Conservation (phyloP, 2,113 vertebrate genomes). For the sheep (Ovis aries) region DNA sequence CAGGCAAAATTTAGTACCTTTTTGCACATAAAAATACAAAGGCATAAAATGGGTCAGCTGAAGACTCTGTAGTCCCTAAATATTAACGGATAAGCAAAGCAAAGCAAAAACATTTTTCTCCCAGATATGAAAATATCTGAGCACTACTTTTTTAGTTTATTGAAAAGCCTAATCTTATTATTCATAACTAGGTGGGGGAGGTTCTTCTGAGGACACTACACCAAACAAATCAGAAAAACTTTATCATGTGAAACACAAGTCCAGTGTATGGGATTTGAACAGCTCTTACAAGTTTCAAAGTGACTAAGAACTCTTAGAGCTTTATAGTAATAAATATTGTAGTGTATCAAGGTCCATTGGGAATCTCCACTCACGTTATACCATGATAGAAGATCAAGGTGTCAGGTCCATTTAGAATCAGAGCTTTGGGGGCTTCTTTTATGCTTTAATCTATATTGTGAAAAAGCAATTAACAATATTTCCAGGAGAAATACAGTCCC, state of each 20-base stretch:
- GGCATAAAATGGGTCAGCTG: not conserved
- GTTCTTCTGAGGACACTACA: not conserved
- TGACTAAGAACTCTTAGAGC: slow-evolving; percentile 78
- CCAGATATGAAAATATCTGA: not conserved
- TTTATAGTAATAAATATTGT: slow-evolving; percentile 81
- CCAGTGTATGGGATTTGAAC: slow-evolving; percentile 60
- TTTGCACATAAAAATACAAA: not conserved
- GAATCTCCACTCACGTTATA: slow-evolving; percentile 75
- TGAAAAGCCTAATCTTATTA: slow-evolving; percentile 7
- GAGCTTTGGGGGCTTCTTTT: slow-evolving; percentile 70
- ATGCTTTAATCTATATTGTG: slow-evolving; percentile 69
- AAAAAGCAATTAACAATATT: slow-evolving; percentile 60
- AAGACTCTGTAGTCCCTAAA: not conserved
- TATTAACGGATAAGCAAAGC: not conserved
- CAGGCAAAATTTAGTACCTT: not conserved
- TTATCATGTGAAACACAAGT: slow-evolving; percentile 66
- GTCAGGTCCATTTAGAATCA: slow-evolving; percentile 83
- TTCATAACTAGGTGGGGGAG: not conserved
- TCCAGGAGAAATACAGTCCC: slow-evolving; percentile 59
- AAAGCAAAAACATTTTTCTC: not conserved
- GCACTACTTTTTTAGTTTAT: not conserved
- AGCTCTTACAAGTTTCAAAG: slow-evolving; percentile 74
- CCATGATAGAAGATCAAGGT: slow-evolving; percentile 76
- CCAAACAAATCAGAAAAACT: slow-evolving; percentile 37
- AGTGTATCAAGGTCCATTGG: slow-evolving; percentile 72